These are phyloP conservation scores for Ciconia boyciana DNA, from an alignment of 2,113 vertebrate genomes.

Conservation along the genomic window DNA sequence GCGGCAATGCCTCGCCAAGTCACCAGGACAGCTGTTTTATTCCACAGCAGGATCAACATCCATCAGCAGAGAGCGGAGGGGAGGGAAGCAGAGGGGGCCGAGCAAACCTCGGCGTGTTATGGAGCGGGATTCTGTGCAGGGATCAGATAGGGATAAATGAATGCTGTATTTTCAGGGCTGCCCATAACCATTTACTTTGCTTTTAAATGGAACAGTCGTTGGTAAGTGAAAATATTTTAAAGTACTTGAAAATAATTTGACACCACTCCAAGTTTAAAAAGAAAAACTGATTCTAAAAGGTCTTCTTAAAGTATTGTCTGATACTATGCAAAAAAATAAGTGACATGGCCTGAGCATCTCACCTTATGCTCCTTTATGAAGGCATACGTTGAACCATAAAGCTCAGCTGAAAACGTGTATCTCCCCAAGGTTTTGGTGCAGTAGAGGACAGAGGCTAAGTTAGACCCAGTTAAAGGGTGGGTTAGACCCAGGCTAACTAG, in stretches of 20 bases:
- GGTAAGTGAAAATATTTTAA: neutral
- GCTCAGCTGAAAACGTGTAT: neutral
- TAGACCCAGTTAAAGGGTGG: neutral
- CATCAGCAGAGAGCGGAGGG: neutral
- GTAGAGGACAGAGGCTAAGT: neutral
- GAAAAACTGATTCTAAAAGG: neutral
- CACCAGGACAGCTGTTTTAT: neutral
- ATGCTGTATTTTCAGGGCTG: neutral
- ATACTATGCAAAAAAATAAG: neutral
- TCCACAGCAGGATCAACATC: neutral
- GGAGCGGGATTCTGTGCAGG: neutral
- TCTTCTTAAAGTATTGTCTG: neutral
- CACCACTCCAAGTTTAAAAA: neutral
- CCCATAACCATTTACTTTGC: neutral
- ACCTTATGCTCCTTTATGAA: neutral
- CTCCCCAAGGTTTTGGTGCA: neutral
- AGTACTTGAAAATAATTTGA: neutral
- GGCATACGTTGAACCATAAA: neutral
- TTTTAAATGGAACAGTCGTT: neutral
- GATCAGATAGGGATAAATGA: neutral
- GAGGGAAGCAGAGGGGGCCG: neutral
- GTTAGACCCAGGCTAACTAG: neutral
- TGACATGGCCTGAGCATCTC: neutral
- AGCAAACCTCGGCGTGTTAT: neutral
- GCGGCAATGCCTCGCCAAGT: accelerated